Conservation (phyloP, 2,113 vertebrate genomes). For the Larimichthys crocea region DNA sequence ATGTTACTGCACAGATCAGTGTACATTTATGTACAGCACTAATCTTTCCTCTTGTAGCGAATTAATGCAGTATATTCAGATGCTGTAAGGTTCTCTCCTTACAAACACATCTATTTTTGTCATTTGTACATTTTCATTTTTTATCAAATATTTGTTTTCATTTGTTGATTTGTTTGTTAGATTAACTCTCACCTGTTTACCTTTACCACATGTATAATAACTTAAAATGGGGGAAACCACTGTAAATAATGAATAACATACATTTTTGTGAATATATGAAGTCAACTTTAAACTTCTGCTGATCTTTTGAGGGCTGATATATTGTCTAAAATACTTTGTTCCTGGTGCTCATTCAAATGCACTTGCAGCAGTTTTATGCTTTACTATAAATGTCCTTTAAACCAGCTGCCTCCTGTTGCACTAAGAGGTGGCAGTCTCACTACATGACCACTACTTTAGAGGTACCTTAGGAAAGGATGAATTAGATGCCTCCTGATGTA, state of each 20-base stretch:
- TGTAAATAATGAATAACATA: slow-evolving; percentile 30
- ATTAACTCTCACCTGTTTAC: slow-evolving; percentile 10
- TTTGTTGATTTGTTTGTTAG: slow-evolving; percentile 1
- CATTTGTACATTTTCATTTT: slow-evolving; percentile 21
- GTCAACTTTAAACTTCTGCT: not conserved
- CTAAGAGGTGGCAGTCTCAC: slow-evolving; percentile 3
- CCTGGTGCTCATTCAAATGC: slow-evolving; percentile 38
- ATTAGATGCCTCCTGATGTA: not conserved
- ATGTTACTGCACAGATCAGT: slow-evolving; percentile 24
- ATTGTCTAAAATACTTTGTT: slow-evolving; percentile 12
- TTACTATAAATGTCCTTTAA: slow-evolving; percentile 12
- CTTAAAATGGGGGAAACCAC: slow-evolving; percentile 44
- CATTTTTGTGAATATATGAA: slow-evolving; percentile 19
- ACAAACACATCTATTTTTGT: not conserved
- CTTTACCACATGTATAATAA: slow-evolving; percentile 9
- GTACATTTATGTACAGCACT: slow-evolving; percentile 20
- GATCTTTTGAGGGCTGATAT: not conserved
- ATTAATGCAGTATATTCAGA: slow-evolving; percentile 7
- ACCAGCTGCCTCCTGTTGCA: not conserved
- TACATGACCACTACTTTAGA: slow-evolving; percentile 11
- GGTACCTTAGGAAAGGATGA: slow-evolving; percentile 1
- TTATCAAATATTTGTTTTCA: slow-evolving; percentile 32
- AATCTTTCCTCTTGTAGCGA: slow-evolving; percentile 6
- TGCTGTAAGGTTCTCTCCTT: not conserved
- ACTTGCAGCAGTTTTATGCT: slow-evolving; percentile 14